Conservation (phyloP, 2,888 invertebrate genomes). For the Dolomedes plantarius region DNA sequence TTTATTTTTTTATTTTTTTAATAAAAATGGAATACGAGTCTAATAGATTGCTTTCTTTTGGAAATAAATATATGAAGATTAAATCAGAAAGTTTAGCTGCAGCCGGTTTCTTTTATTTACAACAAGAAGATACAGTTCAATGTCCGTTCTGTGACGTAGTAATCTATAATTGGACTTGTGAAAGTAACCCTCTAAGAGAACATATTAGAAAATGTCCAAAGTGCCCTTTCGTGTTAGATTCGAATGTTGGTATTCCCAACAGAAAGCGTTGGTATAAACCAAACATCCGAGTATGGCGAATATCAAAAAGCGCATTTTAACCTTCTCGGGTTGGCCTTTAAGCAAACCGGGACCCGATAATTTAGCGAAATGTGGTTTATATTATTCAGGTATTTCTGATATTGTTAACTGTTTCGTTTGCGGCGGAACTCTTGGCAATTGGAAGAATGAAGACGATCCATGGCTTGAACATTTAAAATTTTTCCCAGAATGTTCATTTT, state of each 20-base stretch:
- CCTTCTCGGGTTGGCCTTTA: slow-evolving; percentile 77
- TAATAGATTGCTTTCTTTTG: slow-evolving; percentile 61
- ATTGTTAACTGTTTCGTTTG: slow-evolving; percentile 86
- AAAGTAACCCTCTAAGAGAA: slow-evolving; percentile 88
- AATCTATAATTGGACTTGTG: slow-evolving; percentile 87
- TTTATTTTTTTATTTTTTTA: too few species aligned
- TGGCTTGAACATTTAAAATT: slow-evolving; percentile 96
- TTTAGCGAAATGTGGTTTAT: slow-evolving; percentile 93
- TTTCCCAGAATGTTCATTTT: slow-evolving; percentile 93
- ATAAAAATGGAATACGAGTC: slow-evolving; percentile 58
- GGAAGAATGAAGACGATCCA: slow-evolving; percentile 93
- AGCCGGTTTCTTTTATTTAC: slow-evolving; percentile 89
- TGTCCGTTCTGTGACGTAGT: slow-evolving; percentile 90
- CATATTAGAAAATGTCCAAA: slow-evolving; percentile 88
- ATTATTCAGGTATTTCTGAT: slow-evolving; percentile 84
- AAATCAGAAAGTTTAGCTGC: slow-evolving; percentile 83
- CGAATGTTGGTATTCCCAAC: slow-evolving; percentile 82
- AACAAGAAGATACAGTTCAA: slow-evolving; percentile 85
- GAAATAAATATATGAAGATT: slow-evolving; percentile 81
- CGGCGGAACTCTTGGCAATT: slow-evolving; percentile 93
- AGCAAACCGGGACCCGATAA: slow-evolving; percentile 87
- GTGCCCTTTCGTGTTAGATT: slow-evolving; percentile 85
- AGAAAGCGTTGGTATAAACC: neutral
- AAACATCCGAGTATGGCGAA: slow-evolving; percentile 76
- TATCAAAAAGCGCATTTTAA: slow-evolving; percentile 76